phyloP scores from a whole-genome alignment of 2,888 invertebrate species.

The Acleris laterana region DNA sequence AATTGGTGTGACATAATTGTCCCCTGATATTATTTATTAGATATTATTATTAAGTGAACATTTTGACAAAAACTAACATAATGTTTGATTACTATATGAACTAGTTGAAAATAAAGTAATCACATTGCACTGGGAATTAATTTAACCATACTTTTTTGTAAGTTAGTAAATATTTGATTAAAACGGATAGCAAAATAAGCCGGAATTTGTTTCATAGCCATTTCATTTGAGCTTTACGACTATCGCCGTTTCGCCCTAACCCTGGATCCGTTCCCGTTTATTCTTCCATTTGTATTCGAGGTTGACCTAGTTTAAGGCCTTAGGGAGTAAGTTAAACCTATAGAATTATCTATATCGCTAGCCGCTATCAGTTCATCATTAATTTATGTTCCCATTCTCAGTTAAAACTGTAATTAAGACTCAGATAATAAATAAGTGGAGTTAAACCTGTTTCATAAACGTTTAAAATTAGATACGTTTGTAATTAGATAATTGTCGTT shows the following conservation, averaged over 20 bases:
- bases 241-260: conserved; percentile 48
- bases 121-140: background rate
- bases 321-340: conserved; percentile 21
- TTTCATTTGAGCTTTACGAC: conserved; percentile 49
- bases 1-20: no score
- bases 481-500: no score
- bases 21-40: no score
- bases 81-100: background rate
- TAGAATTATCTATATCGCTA: conserved; percentile 28
- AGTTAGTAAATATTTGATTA: conserved; percentile 20
- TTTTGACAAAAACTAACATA: no score
- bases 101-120: background rate
- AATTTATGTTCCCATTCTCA: conserved; percentile 6
- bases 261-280: conserved; percentile 58
- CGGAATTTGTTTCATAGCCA: conserved; percentile 40
- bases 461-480: background rate
- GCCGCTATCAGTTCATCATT: conserved; percentile 22
- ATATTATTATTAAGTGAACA: no score
- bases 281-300: conserved; percentile 55
- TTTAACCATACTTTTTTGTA: background rate
- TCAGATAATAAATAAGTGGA: background rate
- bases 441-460: background rate
- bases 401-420: conserved; percentile 6
- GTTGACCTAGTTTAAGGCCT: conserved; percentile 61
- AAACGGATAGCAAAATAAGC: conserved; percentile 10